Base-by-base conservation (phyloP, 1,140 invertebrate genomes). In the Cotesia typhae region DNA sequence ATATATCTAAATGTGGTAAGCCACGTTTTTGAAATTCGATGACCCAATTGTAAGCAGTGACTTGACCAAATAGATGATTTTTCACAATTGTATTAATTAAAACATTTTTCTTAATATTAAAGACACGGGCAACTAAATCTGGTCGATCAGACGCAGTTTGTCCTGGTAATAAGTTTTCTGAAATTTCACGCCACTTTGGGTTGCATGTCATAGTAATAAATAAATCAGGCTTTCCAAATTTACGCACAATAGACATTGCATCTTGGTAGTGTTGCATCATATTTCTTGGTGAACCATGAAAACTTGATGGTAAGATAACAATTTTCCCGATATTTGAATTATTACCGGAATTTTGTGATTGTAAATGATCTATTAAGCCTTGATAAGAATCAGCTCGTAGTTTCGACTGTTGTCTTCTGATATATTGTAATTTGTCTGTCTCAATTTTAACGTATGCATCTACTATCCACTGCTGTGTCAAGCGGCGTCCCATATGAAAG, bases 201-300 rank as follows among this genome's bases (percentile, higher is more conserved):
- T 47, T 47, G 9, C 41, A 47, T 47, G 5, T 5, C 41, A 47
- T 47, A 47, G 60, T 63, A 28, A 63, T 1, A 63, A 63, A 63
- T n/a, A 63, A 41, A 53, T 84, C 75, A 74, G 87, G 82, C 83
- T 90, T 85, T 68, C 84, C 84, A 74, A 81, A 85, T 71, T 81
- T 59, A 57, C 82, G 70, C 10, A 88, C 87, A 71, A 86, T 87
- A 12, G 84, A 78, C 79, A 81, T 87, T 76, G 74, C 77, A 78
- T 86, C 83, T 75, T 85, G 84, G 70, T 77, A 75, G 74, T 84
- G 81, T 76, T 87, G 79, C 47, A 85, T 81, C 84, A 86, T 84
- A 75, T 86, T 70, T 52, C 83, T 77, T 72, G 80, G 82, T 74
- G 82, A 82, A 55, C 81, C 83, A 36, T 67, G 76, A 71, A 78